Percentiles rank a stretch among this genome's conserved stretches.
phyloP scores from a whole-genome alignment of 2,888 invertebrate genomes.

The Polydrusus cervinus region DNA sequence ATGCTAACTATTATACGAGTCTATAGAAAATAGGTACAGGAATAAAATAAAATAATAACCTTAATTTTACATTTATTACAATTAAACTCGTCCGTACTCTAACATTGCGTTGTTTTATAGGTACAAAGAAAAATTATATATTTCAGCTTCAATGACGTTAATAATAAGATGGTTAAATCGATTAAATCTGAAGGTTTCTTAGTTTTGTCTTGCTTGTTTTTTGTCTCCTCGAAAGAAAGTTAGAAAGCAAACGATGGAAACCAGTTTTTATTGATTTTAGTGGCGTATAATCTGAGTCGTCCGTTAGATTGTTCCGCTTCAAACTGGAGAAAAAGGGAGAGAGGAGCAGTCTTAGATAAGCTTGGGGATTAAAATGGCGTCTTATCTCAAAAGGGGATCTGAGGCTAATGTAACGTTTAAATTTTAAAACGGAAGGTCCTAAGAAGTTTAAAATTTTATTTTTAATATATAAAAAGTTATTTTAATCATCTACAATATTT shows the following conservation, averaged over 20 bases:
- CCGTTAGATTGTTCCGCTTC: conserved; percentile 14
- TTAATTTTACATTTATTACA: too few species aligned
- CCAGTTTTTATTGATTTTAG: conserved; percentile 24
- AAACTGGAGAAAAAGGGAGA: conserved; percentile 7
- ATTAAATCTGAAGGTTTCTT: neutral
- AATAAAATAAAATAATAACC: too few species aligned
- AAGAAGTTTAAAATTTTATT: neutral
- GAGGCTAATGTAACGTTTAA: conserved; percentile 8
- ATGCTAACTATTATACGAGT: too few species aligned
- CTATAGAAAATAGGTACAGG: too few species aligned
- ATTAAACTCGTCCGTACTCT: too few species aligned
- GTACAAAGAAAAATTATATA: too few species aligned
- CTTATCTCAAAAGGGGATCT: conserved; percentile 22
- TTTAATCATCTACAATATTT: neutral
- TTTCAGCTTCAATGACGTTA: too few species aligned
- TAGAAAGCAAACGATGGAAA: conserved; percentile 1
- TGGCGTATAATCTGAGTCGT: conserved; percentile 18
- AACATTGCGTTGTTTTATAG: too few species aligned
- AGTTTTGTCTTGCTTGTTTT: neutral
- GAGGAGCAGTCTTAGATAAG: conserved; percentile 14
- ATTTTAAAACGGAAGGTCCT: neutral
- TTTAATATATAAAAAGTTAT: neutral
- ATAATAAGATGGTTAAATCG: too few species aligned
- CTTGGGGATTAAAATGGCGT: conserved; percentile 18
- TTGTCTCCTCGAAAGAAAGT: neutral